Percentiles rank a stretch among this genome's conserved stretches.
Conservation (phyloP, 2,113 vertebrate species). For the Laticauda colubrina region DNA sequence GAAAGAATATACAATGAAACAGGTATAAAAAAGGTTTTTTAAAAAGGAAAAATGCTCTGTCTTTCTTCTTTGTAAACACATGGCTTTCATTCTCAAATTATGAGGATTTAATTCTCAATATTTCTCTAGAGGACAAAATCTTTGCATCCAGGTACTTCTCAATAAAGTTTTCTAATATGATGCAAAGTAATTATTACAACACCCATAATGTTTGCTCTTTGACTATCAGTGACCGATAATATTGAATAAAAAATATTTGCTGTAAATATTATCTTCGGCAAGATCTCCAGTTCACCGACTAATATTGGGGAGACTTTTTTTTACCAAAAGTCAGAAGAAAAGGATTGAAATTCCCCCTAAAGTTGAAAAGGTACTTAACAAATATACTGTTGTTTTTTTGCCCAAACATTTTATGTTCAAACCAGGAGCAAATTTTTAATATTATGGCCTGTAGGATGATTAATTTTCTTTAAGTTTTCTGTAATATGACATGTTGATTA, state of each 20-base stretch:
- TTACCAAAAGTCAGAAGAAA: not conserved
- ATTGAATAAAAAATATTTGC: not conserved
- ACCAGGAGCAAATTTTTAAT: not conserved
- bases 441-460: not conserved
- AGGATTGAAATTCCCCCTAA: not conserved
- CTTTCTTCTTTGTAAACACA: not conserved
- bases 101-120: slow-evolving; percentile 10
- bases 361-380: not conserved
- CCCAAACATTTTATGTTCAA: not conserved
- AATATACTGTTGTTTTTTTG: not conserved
- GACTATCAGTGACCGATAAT: not conserved
- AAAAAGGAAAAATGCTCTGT: not conserved
- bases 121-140: not conserved
- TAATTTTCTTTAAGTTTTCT: not conserved
- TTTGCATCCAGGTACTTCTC: not conserved
- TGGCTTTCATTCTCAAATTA: not conserved
- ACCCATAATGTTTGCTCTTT: not conserved
- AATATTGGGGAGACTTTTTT: not conserved
- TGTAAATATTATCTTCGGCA: not conserved
- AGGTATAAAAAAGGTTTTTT: slow-evolving; percentile 25
- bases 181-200: not conserved
- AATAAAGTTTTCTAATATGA: not conserved
- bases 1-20: slow-evolving; percentile 50
- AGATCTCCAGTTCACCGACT: not conserved
- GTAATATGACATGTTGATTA: not conserved